phyloP scores from a whole-genome alignment of 2,797 vertebrate genomes.

The Sebastes wilsoni region DNA sequence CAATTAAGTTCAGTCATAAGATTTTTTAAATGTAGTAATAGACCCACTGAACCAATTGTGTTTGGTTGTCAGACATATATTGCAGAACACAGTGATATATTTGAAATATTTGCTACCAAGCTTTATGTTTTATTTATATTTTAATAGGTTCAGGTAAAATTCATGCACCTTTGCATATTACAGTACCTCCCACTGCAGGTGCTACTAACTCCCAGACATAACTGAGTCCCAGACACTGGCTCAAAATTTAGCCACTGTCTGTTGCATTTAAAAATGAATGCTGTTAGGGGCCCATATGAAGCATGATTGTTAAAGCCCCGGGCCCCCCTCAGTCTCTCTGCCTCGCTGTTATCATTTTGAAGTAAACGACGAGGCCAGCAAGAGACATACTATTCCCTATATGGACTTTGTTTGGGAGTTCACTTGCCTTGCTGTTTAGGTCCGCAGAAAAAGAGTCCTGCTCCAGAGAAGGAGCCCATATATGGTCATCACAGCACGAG shows the following conservation, averaged over 20 bases:
- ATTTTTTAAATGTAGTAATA: slow-evolving; percentile 3
- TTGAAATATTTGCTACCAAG: neutral
- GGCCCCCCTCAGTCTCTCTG: slow-evolving; percentile 57
- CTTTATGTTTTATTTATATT: neutral
- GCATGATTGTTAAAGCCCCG: slow-evolving; percentile 50
- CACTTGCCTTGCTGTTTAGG: slow-evolving; percentile 91
- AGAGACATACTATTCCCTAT: slow-evolving; percentile 93
- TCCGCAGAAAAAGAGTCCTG: slow-evolving; percentile 79
- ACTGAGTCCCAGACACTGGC: slow-evolving; percentile 7
- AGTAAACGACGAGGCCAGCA: slow-evolving; percentile 82
- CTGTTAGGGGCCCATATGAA: slow-evolving; percentile 41
- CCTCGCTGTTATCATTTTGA: slow-evolving; percentile 85
- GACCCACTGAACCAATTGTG: neutral
- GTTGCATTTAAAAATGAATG: slow-evolving; percentile 47
- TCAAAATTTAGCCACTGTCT: neutral
- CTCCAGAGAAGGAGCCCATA: slow-evolving; percentile 91
- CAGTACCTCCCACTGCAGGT: slow-evolving; percentile 4
- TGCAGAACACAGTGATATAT: neutral
- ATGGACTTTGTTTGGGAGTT: slow-evolving; percentile 98
- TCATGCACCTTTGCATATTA: neutral
- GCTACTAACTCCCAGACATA: neutral
- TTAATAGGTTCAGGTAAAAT: neutral
- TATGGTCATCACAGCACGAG: slow-evolving; percentile 90
- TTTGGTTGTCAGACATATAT: neutral
- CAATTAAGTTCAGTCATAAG: slow-evolving; percentile 14